Conservation (phyloP, 1,140 invertebrate species). For the Reticulitermes speratus region DNA sequence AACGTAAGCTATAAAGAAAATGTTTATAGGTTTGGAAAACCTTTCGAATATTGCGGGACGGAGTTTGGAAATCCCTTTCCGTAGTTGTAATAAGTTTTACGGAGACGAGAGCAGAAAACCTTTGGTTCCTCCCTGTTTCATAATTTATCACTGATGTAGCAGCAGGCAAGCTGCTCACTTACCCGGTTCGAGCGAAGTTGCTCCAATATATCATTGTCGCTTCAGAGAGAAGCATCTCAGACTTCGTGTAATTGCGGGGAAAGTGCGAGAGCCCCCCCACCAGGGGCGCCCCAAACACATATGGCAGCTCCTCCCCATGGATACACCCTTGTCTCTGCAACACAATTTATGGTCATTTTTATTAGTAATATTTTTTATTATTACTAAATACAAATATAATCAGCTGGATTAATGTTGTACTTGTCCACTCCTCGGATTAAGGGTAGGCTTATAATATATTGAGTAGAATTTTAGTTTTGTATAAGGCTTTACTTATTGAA, state of each 20-base stretch:
- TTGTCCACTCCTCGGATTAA: no score
- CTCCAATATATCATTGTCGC: slow-evolving; percentile 92
- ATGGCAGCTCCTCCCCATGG: slow-evolving; percentile 90
- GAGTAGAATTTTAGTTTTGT: no score
- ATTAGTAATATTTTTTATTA: background rate
- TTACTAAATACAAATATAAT: background rate
- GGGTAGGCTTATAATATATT: no score
- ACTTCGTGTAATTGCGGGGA: slow-evolving; percentile 83
- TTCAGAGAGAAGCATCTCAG: slow-evolving; percentile 85
- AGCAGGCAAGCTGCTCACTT: slow-evolving; percentile 48
- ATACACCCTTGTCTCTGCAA: slow-evolving; percentile 79
- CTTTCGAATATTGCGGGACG: background rate
- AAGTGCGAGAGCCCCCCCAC: slow-evolving; percentile 80
- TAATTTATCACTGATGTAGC: slow-evolving; percentile 1
- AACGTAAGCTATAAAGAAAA: no score
- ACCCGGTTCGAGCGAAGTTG: slow-evolving; percentile 99
- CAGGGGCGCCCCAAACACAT: slow-evolving; percentile 80
- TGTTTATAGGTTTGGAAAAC: no score
- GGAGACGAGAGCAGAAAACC: background rate
- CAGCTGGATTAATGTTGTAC: no score
- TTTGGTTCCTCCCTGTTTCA: background rate
- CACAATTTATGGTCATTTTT: background rate
- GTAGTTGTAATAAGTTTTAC: background rate
- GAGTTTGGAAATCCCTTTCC: background rate
- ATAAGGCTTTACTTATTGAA: no score